Base-by-base conservation (phyloP, 2,797 vertebrate genomes). In the Sorex maritimensis region DNA sequence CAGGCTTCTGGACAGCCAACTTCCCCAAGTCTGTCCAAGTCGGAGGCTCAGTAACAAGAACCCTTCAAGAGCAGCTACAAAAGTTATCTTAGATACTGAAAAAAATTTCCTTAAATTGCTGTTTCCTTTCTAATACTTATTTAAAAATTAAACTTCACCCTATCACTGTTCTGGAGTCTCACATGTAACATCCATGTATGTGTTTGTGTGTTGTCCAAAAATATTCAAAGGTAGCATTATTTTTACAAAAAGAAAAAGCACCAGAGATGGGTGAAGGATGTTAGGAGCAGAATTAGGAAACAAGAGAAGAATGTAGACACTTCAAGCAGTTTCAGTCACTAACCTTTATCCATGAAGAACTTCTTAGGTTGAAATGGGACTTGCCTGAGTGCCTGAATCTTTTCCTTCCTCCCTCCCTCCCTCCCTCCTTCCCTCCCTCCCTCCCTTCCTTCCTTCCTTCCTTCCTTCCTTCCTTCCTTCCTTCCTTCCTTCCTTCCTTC, bases 11-110 rank as follows among this genome's bases (percentile, higher is more conserved):
- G 75, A 84, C 2, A 87, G 75, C 94, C 94, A 97, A 21, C 73
- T 81, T 95, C 73, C 95, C 92, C 92, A 68, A 95, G 67, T 72
- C 81, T 93, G 68, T 94, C 80, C 95, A 83, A 93, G 88, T 41
- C 92, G 0, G 86, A 96, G 79, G 65, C 11, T 58, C 52, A 84
- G 83, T 97, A 73, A 49, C 2, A 84, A 92, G 83, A 94, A 86
- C 55, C 65, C 85, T 21, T 24, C 38, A 86, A 87, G 30, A 89
- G 67, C 49, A 65, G 63, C 30, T 52, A 55, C 93, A 88, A 86
- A 75, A 72, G 28, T 63, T 58, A 24, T 61, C 67, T 69, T 41
- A 61, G 58, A 15, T 26, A 13, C 41, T 38, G 34, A 28, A 30
- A 63, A 93, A 30, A 93, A 30, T 30, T 93, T 23, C 74, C 12